Base-by-base conservation (phyloP, 2,797 vertebrate genomes). In the Rhabdophis nuchalis region DNA sequence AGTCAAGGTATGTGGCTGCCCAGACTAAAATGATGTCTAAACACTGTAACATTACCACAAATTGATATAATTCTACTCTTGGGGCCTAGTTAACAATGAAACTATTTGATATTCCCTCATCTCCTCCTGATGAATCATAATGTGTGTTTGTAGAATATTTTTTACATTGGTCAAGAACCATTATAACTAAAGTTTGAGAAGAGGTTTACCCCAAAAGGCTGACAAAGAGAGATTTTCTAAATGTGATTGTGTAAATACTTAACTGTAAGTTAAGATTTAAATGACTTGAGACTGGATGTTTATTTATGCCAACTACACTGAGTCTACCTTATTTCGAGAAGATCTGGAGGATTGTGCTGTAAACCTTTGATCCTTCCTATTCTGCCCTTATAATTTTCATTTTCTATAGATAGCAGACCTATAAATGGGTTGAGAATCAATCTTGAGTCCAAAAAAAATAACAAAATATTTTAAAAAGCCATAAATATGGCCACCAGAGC, bases 41-140 rank as follows among this genome's bases (percentile, higher is more conserved):
- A 91, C 64, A 93, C 86, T 88, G 92, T 77, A 61, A 61, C 27
- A 77, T 93, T 90, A 92, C 92, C 87, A 88, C 92, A 91, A 85
- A 93, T 90, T 93, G 50, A 36, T 93, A 87, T 92, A 92, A 92
- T 92, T 90, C 61, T 61, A 72, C 53, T 52, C 89, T 77, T 85
- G 68, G 32, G 87, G 64, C n/a, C n/a, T 60, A 77, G 41, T 36
- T 88, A 88, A 88, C 92, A 93, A 61, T 57, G 85, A 50, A 27
- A 52, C 89, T 90, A 52, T 54, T 90, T 93, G 72, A 60, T 12
- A 93, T 61, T 57, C 56, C 46, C 4, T 11, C 86, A 93, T 90
- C 86, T 82, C 87, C 77, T 36, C 60, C 54, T 60, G 54, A 32
- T 88, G 92, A 93, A 32, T 90, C 89, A 93, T 90, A 50, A 60